Percentiles rank a stretch among this genome's conserved stretches.
These are phyloP conservation scores for Lanistes nyassanus DNA, from an alignment of 1,140 invertebrate species.

Conservation along the genomic window DNA sequence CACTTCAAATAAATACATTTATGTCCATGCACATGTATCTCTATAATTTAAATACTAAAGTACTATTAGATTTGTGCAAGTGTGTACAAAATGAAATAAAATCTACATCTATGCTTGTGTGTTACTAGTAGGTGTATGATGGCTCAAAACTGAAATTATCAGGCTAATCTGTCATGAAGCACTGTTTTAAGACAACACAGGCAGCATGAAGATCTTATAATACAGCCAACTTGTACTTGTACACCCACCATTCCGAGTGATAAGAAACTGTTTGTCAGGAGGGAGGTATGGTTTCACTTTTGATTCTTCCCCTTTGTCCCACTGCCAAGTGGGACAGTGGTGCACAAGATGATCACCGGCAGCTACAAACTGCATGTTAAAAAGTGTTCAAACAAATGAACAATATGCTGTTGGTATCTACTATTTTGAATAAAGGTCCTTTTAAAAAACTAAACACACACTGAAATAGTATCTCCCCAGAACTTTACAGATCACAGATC, in stretches of 20 bases:
- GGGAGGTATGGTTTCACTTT: conserved; percentile 88
- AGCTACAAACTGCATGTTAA: conserved; percentile 84
- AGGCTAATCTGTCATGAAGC: not conserved
- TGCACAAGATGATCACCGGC: conserved; percentile 99
- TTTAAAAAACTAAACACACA: not conserved
- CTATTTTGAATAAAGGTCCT: too few species aligned
- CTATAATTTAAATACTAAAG: too few species aligned
- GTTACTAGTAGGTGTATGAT: too few species aligned
- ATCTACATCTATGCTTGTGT: too few species aligned
- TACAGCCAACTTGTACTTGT: not conserved
- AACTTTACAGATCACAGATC: too few species aligned
- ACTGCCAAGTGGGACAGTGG: conserved; percentile 99
- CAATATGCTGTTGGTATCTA: not conserved
- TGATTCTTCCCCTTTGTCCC: conserved; percentile 88
- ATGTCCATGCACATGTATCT: too few species aligned
- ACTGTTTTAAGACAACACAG: not conserved
- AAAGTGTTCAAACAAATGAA: conserved; percentile 14
- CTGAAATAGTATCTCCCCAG: not conserved
- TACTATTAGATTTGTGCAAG: too few species aligned
- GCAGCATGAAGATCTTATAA: not conserved
- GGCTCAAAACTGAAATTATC: not conserved
- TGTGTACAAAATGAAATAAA: too few species aligned
- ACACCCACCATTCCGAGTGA: conserved; percentile 84
- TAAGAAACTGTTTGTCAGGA: conserved; percentile 95
- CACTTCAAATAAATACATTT: conserved; percentile 35